Evolutionary conservation across 2,113 vertebrate genomes (phyloP), one percentile per base, ranked within the genome.

Genomic region (Stigmatopora nigra): DNA sequence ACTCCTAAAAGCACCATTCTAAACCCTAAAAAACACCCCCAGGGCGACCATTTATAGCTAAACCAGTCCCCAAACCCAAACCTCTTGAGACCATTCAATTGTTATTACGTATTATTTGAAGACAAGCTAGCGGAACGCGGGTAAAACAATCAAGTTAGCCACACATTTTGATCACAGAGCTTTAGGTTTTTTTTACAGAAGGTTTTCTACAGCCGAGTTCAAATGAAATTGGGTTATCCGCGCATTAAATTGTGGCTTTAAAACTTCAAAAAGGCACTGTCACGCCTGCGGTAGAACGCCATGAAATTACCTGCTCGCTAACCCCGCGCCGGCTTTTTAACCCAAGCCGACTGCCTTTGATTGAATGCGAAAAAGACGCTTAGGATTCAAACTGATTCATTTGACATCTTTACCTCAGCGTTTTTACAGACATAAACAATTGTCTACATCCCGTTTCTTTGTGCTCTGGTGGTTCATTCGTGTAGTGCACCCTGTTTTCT

Each of bases 281-380:
- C 58, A 61, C n/a, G 58, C 36, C 58, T 14, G n/a, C 58, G n/a
- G 58, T 44, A 38, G 38, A 61, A 44, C 17, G n/a, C 59, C 38
- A 22, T 61, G 59, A 61, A 61, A 61, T 61, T 46, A 61, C 41
- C 59, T 45, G 20, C 56, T 65, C 22, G 48, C 7, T 49, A 36
- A 75, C 61, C 46, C 52, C 9, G 25, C 2, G 17, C 62, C 61
- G 41, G 57, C 41, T 36, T 63, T 61, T 65, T 20, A 58, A 63
- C 63, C 56, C 8, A 13, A 25, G 12, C 3, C n/a, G 25, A 51
- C 48, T 49, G 45, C 46, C 19, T 75, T 76, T 45, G 53, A 48
- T 62, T 70, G 65, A 72, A 75, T 58, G 46, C 67, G 45, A 22
- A 66, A 63, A 59, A 59, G 9, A 38, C 17, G 36, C 16, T 17